Percentiles rank a stretch among this genome's conserved stretches.
phyloP scores from a whole-genome alignment of 2,888 invertebrate genomes.

The Bhutanitis thaidina region DNA sequence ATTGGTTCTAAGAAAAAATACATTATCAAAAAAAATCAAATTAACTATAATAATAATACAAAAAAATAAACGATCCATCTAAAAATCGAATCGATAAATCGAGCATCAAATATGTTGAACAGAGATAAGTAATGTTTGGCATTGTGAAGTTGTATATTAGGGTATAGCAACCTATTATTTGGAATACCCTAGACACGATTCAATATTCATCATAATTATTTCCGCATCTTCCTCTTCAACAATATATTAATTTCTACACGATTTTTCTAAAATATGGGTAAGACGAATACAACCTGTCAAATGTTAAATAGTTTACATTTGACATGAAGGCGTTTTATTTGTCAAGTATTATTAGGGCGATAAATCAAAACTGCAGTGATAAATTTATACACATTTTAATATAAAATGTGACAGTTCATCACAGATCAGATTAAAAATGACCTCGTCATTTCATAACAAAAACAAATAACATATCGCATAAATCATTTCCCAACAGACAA shows the following conservation, averaged over 20 bases:
- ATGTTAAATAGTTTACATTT: neutral
- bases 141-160: no score
- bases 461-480: conserved; percentile 22
- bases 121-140: no score
- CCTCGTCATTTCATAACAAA: conserved; percentile 36
- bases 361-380: conserved; percentile 58
- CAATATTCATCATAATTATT: no score
- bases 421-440: conserved; percentile 50
- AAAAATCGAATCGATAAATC: no score
- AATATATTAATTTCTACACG: no score
- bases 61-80: conserved; percentile 24
- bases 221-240: no score
- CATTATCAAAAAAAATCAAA: conserved; percentile 16
- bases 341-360: conserved; percentile 26
- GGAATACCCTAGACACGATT: no score
- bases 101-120: no score
- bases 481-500: conserved; percentile 19
- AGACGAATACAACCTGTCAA: no score
- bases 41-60: conserved; percentile 33
- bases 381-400: conserved; percentile 68
- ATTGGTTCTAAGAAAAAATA: conserved; percentile 47
- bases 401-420: conserved; percentile 69
- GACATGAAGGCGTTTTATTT: conserved; percentile 6
- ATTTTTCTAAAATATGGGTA: no score
- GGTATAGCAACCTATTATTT: no score